Conservation (phyloP, 1,140 invertebrate species). For the Zaprionus ghesquierei region DNA sequence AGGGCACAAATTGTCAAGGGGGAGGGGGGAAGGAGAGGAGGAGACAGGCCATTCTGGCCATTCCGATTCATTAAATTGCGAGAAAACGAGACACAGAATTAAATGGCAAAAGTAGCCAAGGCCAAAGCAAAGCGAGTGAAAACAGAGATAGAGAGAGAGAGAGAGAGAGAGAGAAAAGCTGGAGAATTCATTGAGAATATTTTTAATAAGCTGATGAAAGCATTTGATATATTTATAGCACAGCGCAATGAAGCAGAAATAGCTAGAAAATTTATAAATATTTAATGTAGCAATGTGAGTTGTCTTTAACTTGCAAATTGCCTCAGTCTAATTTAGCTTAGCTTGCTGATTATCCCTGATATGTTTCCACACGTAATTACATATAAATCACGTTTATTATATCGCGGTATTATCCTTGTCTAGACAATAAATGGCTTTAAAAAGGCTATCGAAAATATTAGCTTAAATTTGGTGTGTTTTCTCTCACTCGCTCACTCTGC, state of each 20-base stretch:
- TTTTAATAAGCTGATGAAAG: background rate
- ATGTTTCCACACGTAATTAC: background rate
- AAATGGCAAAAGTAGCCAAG: background rate
- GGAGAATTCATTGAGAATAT: background rate
- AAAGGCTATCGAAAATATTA: background rate
- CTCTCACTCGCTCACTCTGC: background rate
- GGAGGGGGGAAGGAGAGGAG: background rate
- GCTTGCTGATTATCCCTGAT: background rate
- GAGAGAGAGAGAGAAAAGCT: background rate
- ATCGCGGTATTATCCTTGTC: background rate
- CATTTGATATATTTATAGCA: background rate
- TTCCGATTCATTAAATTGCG: constrained; percentile 12
- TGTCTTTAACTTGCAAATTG: background rate
- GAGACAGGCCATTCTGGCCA: background rate
- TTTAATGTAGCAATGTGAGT: no score
- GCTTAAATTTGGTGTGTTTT: background rate
- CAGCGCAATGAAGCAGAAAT: background rate
- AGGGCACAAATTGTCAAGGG: no score
- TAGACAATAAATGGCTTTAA: background rate
- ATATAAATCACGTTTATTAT: background rate
- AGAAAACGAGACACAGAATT: constrained; percentile 4
- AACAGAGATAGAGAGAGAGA: background rate
- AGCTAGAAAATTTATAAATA: no score
- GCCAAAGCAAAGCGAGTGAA: background rate
- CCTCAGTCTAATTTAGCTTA: background rate